Conservation (phyloP, 2,888 invertebrate species). For the Pollenia labialis region DNA sequence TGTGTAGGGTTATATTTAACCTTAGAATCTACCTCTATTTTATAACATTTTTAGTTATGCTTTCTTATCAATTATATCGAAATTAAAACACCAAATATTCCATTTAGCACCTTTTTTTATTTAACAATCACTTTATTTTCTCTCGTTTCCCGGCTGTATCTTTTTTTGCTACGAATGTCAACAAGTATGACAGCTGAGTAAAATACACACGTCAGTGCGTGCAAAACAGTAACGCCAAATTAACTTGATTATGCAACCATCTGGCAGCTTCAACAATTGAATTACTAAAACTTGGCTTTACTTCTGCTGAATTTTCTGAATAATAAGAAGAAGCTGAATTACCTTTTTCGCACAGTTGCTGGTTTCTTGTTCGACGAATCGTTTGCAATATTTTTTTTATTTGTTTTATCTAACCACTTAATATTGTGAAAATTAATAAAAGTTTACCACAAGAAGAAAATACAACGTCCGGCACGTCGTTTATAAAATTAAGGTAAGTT, state of each 20-base stretch:
- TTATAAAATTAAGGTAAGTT: constrained; percentile 50
- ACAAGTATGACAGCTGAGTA: constrained; percentile 62
- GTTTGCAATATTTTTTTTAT: constrained; percentile 37
- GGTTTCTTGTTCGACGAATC: constrained; percentile 53
- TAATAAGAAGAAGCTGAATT: constrained; percentile 53
- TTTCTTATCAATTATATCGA: constrained; percentile 40
- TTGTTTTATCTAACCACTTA: constrained; percentile 22
- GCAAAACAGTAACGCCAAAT: not conserved
- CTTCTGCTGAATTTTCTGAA: constrained; percentile 54
- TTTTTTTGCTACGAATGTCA: constrained; percentile 52
- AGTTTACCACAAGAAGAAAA: not conserved
- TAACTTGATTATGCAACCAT: not conserved
- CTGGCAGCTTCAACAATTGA: not conserved
- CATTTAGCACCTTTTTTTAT: constrained; percentile 45
- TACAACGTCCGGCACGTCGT: not conserved
- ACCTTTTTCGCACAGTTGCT: constrained; percentile 62
- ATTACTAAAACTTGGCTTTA: constrained; percentile 30
- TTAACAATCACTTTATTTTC: constrained; percentile 7
- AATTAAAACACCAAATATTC: constrained; percentile 27
- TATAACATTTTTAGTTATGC: constrained; percentile 47
- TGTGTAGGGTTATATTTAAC: not conserved
- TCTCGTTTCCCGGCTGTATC: constrained; percentile 55
- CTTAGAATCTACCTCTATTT: constrained; percentile 9
- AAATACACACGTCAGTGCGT: constrained; percentile 64
- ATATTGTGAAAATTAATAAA: constrained; percentile 2